phyloP scores from a whole-genome alignment of 2,113 vertebrate genomes.

The Condylura cristata region DNA sequence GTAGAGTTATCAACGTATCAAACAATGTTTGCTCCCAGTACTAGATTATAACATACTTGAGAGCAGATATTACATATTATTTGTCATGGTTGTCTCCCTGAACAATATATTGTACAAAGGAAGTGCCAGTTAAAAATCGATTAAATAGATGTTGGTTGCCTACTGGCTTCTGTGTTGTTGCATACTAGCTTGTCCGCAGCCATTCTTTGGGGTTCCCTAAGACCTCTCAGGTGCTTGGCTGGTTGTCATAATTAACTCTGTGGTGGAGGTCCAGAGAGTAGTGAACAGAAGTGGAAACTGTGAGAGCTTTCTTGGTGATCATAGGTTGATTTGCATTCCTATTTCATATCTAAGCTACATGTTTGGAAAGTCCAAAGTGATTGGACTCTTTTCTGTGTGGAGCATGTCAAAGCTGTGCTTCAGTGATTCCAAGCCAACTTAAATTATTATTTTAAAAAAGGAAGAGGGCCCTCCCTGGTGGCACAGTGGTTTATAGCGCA shows the following conservation, averaged over 20 bases:
- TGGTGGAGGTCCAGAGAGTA: background rate
- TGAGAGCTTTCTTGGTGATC: background rate
- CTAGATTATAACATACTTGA: background rate
- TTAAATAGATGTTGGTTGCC: background rate
- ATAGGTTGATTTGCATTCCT: background rate
- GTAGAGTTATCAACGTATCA: background rate
- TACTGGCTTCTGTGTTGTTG: background rate
- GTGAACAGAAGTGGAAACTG: background rate
- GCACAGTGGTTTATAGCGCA: too few species aligned
- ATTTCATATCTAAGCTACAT: background rate
- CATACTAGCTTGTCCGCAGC: background rate
- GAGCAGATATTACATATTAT: background rate
- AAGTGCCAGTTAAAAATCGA: background rate
- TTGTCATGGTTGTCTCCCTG: background rate
- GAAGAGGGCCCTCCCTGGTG: background rate
- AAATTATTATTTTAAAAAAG: slow-evolving; percentile 25
- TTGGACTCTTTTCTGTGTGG: background rate
- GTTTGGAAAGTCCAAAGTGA: background rate
- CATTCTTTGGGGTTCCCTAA: background rate
- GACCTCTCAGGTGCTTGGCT: background rate
- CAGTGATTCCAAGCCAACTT: background rate
- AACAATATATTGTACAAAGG: background rate
- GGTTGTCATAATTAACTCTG: background rate
- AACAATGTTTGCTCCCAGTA: background rate
- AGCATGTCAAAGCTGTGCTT: background rate